A percentile compares a stretch with the other conserved stretches of the same genome.
Evolutionary conservation across 1,140 invertebrate species (phyloP).

Genomic region (Hetaerina americana): DNA sequence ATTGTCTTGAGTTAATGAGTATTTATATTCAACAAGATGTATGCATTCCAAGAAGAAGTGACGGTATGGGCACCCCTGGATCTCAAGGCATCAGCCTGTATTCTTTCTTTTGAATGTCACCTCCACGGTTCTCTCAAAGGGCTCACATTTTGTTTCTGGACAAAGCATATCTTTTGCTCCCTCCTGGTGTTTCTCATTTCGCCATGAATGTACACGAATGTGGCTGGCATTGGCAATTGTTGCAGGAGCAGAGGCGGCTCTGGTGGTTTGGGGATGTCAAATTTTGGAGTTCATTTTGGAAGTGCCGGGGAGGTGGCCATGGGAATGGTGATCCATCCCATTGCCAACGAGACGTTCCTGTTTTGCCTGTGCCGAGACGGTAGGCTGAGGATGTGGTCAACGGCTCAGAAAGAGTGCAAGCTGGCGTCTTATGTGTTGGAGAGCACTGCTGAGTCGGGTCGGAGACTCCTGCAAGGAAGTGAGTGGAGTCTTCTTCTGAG

Average conservation of each 20-base stretch:
- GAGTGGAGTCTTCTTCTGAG: conserved; percentile 1
- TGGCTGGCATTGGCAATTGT: too few relatives aligned
- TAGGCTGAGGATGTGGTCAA: conserved; percentile 60
- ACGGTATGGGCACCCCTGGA: too few relatives aligned
- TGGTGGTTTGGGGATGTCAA: not conserved
- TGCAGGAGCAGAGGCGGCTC: not conserved
- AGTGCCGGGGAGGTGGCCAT: conserved; percentile 39
- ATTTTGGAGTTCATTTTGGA: not conserved
- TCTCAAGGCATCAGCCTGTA: too few relatives aligned
- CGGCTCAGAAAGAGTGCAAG: conserved; percentile 46
- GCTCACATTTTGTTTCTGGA: too few relatives aligned
- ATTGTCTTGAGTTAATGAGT: too few relatives aligned
- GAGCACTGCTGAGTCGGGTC: conserved; percentile 5
- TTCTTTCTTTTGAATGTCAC: too few relatives aligned
- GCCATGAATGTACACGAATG: too few relatives aligned
- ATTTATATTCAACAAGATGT: too few relatives aligned
- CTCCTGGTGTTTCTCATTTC: too few relatives aligned
- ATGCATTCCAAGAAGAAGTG: too few relatives aligned
- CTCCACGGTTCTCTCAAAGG: too few relatives aligned
- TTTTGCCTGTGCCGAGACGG: conserved; percentile 57
- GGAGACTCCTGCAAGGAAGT: conserved; percentile 8
- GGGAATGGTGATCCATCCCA: conserved; percentile 46
- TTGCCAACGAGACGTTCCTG: conserved; percentile 45
- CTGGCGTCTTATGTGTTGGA: conserved; percentile 37
- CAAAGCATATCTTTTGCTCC: too few relatives aligned